A percentile compares a stretch with the other conserved stretches of the same genome.
These are phyloP conservation scores for Amiota mariae DNA, from an alignment of 2,888 invertebrate genomes.

Conservation along the genomic window DNA sequence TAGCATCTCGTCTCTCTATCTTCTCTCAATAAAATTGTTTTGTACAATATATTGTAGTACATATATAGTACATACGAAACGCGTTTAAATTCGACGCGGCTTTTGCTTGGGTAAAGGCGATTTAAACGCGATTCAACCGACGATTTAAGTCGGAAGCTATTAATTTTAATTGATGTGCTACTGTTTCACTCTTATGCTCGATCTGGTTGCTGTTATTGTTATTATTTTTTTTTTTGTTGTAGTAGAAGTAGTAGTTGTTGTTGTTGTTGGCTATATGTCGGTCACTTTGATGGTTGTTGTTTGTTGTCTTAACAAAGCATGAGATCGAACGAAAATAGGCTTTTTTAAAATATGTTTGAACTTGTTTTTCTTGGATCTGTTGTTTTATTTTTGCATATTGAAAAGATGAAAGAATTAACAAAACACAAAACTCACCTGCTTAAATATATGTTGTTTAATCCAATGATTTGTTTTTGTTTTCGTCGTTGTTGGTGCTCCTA, in stretches of 20 bases:
- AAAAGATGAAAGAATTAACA: conserved; percentile 38
- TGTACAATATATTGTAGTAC: too few relatives aligned
- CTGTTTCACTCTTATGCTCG: conserved; percentile 48
- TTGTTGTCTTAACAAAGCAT: conserved; percentile 33
- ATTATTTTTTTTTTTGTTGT: too few relatives aligned
- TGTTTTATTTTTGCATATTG: conserved; percentile 43
- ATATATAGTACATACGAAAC: too few relatives aligned
- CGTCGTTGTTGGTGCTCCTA: conserved; percentile 38
- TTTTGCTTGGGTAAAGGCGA: neutral
- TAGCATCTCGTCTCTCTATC: neutral
- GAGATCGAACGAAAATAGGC: too few relatives aligned
- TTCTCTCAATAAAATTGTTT: neutral
- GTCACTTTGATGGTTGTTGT: conserved; percentile 36
- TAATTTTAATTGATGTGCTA: conserved; percentile 67
- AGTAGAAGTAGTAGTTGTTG: conserved; percentile 6
- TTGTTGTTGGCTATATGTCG: neutral
- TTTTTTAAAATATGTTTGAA: too few relatives aligned
- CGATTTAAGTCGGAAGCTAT: conserved; percentile 66
- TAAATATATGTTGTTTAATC: conserved; percentile 51
- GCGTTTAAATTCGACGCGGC: conserved; percentile 25
- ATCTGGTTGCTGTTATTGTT: conserved; percentile 36
- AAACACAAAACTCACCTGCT: conserved; percentile 55
- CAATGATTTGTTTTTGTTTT: conserved; percentile 56
- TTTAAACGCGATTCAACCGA: too few relatives aligned
- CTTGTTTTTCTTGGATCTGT: conserved; percentile 8